Conservation (phyloP, 1,140 invertebrate species). For the Pseudomyrmex flavicornis region DNA sequence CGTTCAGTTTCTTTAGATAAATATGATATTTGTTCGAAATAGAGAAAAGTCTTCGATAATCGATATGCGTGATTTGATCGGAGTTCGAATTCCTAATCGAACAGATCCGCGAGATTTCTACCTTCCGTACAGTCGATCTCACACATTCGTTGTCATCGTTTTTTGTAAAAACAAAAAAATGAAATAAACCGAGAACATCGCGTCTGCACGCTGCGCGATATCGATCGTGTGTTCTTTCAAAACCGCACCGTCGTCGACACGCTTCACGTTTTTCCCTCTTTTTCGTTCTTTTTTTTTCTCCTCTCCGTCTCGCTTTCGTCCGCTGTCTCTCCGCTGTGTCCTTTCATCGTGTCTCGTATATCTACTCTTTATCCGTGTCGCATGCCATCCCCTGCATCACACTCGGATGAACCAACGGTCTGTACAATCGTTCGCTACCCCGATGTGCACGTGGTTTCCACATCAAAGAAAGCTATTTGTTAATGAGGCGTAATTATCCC, state of each 20-base stretch:
- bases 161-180: conserved; percentile 14
- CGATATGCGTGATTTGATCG: conserved; percentile 13
- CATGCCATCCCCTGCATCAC: conserved; percentile 16
- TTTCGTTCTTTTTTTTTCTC: background rate
- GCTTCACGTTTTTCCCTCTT: conserved; percentile 12
- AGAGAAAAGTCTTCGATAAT: background rate
- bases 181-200: conserved; percentile 17
- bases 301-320: background rate
- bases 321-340: conserved; percentile 41
- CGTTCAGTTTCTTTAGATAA: background rate
- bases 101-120: conserved; percentile 1
- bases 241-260: conserved; percentile 66
- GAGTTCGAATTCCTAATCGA: conserved; percentile 4
- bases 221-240: conserved; percentile 74
- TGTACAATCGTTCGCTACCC: conserved; percentile 40
- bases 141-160: background rate
- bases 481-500: conserved; percentile 79
- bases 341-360: background rate
- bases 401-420: conserved; percentile 1
- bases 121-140: background rate
- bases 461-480: conserved; percentile 80
- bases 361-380: conserved; percentile 28
- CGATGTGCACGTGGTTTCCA: conserved; percentile 68
- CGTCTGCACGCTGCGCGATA: conserved; percentile 69
- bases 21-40: background rate